These are phyloP conservation scores for Arenaria interpres DNA, from an alignment of 2,113 vertebrate genomes.

Conservation along the genomic window DNA sequence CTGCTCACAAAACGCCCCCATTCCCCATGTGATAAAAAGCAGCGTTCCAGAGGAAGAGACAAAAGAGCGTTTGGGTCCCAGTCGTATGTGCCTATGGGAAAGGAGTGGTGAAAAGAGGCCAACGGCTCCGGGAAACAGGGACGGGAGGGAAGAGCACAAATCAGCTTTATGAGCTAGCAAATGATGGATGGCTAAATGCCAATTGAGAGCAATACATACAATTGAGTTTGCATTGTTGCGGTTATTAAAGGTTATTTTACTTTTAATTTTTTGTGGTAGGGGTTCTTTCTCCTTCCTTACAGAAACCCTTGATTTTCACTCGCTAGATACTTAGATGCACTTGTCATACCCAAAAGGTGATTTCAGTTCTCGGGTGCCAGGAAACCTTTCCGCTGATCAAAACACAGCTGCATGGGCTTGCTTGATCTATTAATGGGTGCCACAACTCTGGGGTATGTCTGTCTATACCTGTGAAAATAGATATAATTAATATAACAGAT, in stretches of 20 bases:
- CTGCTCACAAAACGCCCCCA: background rate
- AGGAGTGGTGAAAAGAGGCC: background rate
- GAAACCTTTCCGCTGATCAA: slow-evolving; percentile 78
- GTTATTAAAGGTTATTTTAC: slow-evolving; percentile 69
- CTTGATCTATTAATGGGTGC: slow-evolving; percentile 73
- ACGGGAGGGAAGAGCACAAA: background rate
- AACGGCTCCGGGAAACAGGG: background rate
- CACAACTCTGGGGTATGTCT: slow-evolving; percentile 65
- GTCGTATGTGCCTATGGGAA: background rate
- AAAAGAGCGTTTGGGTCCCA: slow-evolving; percentile 6
- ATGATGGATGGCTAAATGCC: slow-evolving; percentile 37
- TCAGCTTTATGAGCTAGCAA: background rate
- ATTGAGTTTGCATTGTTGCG: background rate
- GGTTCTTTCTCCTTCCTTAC: slow-evolving; percentile 44
- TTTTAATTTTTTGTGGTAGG: slow-evolving; percentile 68
- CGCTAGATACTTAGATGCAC: slow-evolving; percentile 51
- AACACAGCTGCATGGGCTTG: slow-evolving; percentile 80
- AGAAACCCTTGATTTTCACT: slow-evolving; percentile 78
- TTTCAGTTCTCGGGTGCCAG: slow-evolving; percentile 76
- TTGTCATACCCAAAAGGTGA: slow-evolving; percentile 78
- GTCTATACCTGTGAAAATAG: slow-evolving; percentile 80
- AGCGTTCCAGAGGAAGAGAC: background rate
- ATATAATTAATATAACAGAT: slow-evolving; percentile 82
- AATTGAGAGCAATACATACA: background rate
- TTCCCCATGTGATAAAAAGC: background rate